phyloP scores from a whole-genome alignment of 2,888 invertebrate genomes.

The Arenicola marina region DNA sequence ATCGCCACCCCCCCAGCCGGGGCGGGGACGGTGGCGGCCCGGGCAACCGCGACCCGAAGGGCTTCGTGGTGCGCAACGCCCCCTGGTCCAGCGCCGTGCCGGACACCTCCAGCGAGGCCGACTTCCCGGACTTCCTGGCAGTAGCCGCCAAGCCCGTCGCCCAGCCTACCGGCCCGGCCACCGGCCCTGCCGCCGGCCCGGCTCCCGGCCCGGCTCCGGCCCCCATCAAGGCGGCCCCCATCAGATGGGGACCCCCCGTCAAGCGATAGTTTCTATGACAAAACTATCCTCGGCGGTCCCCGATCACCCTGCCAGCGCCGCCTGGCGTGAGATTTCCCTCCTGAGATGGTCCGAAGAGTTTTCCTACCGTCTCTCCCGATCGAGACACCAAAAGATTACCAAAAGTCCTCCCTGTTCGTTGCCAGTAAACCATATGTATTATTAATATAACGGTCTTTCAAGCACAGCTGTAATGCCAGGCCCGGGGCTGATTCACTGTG shows the following conservation, averaged over 20 bases:
- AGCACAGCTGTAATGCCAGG: too few relatives aligned
- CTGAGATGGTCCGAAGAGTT: too few relatives aligned
- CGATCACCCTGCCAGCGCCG: too few relatives aligned
- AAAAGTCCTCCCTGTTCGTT: too few relatives aligned
- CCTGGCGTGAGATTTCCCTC: too few relatives aligned
- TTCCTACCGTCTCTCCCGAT: too few relatives aligned
- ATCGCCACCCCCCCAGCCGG: slow-evolving; percentile 48
- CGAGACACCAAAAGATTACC: too few relatives aligned
- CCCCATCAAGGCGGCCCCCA: background rate
- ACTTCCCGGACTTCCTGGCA: slow-evolving; percentile 7
- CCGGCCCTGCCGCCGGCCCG: background rate
- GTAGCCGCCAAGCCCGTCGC: background rate
- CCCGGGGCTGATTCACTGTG: too few relatives aligned
- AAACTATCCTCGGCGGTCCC: too few relatives aligned
- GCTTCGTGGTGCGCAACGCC: slow-evolving; percentile 57
- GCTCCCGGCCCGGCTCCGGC: background rate
- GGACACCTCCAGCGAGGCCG: background rate
- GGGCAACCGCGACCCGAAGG: slow-evolving; percentile 25
- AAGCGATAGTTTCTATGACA: too few relatives aligned
- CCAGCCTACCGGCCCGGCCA: background rate
- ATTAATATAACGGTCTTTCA: too few relatives aligned
- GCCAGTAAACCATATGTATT: too few relatives aligned
- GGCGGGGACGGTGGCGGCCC: slow-evolving; percentile 9
- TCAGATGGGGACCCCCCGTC: background rate
- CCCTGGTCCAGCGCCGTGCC: slow-evolving; percentile 54